Base-by-base conservation (phyloP, 2,888 invertebrate genomes). In the Germaria angustata region DNA sequence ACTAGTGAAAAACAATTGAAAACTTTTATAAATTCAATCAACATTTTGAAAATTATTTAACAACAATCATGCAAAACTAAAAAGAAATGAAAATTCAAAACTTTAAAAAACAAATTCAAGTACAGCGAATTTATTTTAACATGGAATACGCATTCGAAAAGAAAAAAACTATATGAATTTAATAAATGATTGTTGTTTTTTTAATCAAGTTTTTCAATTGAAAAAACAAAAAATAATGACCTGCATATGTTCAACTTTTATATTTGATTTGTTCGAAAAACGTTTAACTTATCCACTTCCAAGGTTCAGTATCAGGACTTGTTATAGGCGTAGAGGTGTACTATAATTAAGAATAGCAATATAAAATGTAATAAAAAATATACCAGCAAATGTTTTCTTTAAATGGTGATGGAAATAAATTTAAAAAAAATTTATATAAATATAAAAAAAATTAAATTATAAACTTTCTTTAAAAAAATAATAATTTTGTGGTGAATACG, bases 221-320 rank as follows among this genome's bases (percentile, higher is more conserved):
- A 63, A 53, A 84, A 81, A 79, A 68, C 81, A 71, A 80, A 57
- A 75, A 78, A 68, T 77, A 84, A 81, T 80, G 69, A 81, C 80
- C 80, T 82, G 73, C 55, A 49, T 76, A 57, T 81, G 61, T 68
- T 63, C 63, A 46, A 66, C 22, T 77, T 77, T 66, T 53, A 41
- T 84, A 65, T 51, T 73, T 78, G 53, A 41, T 63, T 84, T 76
- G 72, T 86, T 76, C 95, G 59, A 36, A 69, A 57, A 68, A 77
- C 80, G 86, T 87, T 89, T 91, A 91, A 89, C 91, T 91, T 90
- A 96, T 95, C 96, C 96, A 96, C 92, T 95, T 96, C 96, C 96
- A 96, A 92, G 96, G 95, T 94, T 96, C 96, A 92, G 94, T 95
- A 92, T 96, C 96, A 93, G 96, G 96, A 92, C 95, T 95, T 93